Evolutionary conservation across 2,888 invertebrate species (phyloP), one percentile per base, ranked within the genome.

Genomic region (Epirrhoe alternata): DNA sequence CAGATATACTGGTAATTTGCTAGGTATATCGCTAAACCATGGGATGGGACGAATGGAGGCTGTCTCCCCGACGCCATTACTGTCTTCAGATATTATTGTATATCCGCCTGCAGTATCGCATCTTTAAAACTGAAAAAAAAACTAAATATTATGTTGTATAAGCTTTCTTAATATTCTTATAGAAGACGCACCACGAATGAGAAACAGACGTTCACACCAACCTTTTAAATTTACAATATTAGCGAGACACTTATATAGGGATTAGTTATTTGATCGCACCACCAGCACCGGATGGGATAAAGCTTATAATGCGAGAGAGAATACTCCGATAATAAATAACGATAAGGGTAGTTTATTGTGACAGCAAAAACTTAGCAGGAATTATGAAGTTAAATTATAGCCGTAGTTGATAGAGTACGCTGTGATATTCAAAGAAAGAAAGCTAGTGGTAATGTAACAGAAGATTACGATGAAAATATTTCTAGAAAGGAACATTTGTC

Each of bases 31-130:
- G 65, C 60, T 60, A 69, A 58, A 51, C 53, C 33, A 58, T 64
- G 64, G 64, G 52, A 61, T 54, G 67, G 64, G 67, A 71, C 61
- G 63, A 75, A 69, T 70, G 68, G 66, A 67, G 67, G 59, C 68
- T 58, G 58, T 63, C 71, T 68, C 68, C 72, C 78, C 38, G 68
- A 70, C 81, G 79, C 80, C 80, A 81, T 82, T 78, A 78, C 80
- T 77, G 80, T 75, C 77, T 78, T 74, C 75, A 76, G 68, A 68
- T 67, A 57, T 56, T 54, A 30, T 50, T 38, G 35, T 30, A 38
- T 38, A 51, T 50, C 38, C 38, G 58, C 17, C 31, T 17, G 17
- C 50, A 7, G n/a, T 24, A 7, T 38, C n/a, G 10, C 47, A 12
- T 16, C 1, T 47, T 47, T 16, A 47, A 7, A 14, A 16, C 5